These are phyloP conservation scores for Mylabris phalerata DNA, from an alignment of 1,140 invertebrate species.

Conservation along the genomic window DNA sequence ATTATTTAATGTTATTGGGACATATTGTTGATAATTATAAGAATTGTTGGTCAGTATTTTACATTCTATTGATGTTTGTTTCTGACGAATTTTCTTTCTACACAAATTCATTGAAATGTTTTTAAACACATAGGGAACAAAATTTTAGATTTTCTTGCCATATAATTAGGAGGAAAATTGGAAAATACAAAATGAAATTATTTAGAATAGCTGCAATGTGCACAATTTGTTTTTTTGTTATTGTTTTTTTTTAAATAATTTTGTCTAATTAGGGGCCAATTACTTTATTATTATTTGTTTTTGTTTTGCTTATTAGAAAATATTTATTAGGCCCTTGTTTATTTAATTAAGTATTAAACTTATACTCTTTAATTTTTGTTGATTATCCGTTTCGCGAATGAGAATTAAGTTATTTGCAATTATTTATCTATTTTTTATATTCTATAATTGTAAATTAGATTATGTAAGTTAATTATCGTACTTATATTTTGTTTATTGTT, in stretches of 20 bases:
- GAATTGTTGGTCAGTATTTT: slow-evolving; percentile 32
- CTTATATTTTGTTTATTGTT: neutral
- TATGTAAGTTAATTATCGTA: neutral
- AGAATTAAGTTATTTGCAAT: no score
- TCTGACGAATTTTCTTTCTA: neutral
- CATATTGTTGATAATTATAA: neutral
- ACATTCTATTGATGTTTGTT: neutral
- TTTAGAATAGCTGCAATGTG: slow-evolving; percentile 21
- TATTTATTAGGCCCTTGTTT: no score
- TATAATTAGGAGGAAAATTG: slow-evolving; percentile 5
- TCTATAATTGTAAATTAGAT: no score
- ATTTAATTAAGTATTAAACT: no score
- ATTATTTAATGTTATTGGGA: no score
- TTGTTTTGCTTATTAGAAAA: no score
- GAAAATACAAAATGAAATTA: neutral
- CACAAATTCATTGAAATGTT: neutral
- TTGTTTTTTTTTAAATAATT: slow-evolving; percentile 14
- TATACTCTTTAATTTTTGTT: no score
- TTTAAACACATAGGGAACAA: slow-evolving; percentile 19
- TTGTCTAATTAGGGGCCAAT: no score
- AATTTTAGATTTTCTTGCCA: slow-evolving; percentile 23
- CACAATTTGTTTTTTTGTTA: slow-evolving; percentile 29
- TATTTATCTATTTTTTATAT: no score
- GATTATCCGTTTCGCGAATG: no score
- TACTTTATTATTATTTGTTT: no score